Conservation (phyloP, 2,797 vertebrate species). For the Euthynnus affinis region DNA sequence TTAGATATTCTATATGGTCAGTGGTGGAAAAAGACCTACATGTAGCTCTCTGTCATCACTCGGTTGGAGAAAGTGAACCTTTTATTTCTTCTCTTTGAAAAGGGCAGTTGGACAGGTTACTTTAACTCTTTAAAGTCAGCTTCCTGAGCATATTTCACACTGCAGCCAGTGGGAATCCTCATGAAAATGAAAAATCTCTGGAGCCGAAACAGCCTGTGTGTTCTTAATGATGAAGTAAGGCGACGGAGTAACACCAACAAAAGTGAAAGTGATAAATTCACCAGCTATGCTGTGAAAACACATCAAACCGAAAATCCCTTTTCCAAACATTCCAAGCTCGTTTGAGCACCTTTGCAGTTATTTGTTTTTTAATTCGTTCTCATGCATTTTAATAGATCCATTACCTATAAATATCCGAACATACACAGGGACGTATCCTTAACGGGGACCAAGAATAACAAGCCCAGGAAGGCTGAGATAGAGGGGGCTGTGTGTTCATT, state of each 20-base stretch:
- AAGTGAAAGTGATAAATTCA: conserved; percentile 84
- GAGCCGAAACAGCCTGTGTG: conserved; percentile 67
- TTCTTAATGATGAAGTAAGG: conserved; percentile 76
- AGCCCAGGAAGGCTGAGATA: conserved; percentile 78
- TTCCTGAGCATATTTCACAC: conserved; percentile 57
- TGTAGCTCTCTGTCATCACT: conserved; percentile 58
- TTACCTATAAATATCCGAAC: conserved; percentile 85
- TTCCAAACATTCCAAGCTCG: conserved; percentile 79
- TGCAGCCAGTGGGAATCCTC: conserved; percentile 45
- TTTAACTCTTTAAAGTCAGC: conserved; percentile 47
- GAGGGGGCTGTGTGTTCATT: conserved; percentile 84
- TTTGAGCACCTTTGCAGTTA: conserved; percentile 78
- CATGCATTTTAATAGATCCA: conserved; percentile 87
- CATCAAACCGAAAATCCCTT: conserved; percentile 79
- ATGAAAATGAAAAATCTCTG: conserved; percentile 67
- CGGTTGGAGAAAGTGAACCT: conserved; percentile 48
- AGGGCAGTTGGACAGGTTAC: conserved; percentile 40
- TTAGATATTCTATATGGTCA: conserved; percentile 41
- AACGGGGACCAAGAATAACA: conserved; percentile 86
- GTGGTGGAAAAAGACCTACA: conserved; percentile 52
- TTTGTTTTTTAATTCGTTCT: conserved; percentile 85
- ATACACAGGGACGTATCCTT: conserved; percentile 75
- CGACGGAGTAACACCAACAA: conserved; percentile 72
- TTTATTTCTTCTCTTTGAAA: conserved; percentile 59
- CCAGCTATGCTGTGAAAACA: conserved; percentile 79